These are phyloP conservation scores for Onthophagus taurus DNA, from an alignment of 1,140 invertebrate genomes.

Conservation along the genomic window DNA sequence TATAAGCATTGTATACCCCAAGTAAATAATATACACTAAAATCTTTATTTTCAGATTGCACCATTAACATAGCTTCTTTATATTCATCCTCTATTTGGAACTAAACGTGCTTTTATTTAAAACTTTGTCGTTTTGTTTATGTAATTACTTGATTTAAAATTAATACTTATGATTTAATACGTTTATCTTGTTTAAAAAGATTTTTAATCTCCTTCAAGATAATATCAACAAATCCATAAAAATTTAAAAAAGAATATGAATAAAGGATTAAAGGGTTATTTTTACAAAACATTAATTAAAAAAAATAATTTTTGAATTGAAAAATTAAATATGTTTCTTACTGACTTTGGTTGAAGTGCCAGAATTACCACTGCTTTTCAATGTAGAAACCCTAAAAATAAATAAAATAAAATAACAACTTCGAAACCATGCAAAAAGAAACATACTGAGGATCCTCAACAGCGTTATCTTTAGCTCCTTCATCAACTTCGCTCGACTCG, in stretches of 20 bases:
- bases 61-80: too few species aligned
- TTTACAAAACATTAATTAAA: neutral
- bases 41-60: too few species aligned
- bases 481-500: slow-evolving; percentile 29
- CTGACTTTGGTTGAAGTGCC: slow-evolving; percentile 85
- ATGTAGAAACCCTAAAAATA: slow-evolving; percentile 10
- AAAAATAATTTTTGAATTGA: neutral
- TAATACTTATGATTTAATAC: too few species aligned
- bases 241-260: neutral
- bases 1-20: too few species aligned
- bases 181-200: too few species aligned
- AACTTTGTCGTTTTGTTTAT: too few species aligned
- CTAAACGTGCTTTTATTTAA: too few species aligned
- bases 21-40: too few species aligned
- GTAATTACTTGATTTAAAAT: too few species aligned
- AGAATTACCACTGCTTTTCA: slow-evolving; percentile 47
- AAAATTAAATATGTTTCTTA: slow-evolving; percentile 63
- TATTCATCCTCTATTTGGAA: too few species aligned
- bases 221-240: too few species aligned
- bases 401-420: neutral
- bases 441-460: slow-evolving; percentile 21
- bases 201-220: too few species aligned
- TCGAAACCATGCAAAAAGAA: slow-evolving; percentile 7
- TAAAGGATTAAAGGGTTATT: neutral
- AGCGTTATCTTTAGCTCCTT: slow-evolving; percentile 23